Percentiles rank a stretch among this genome's conserved stretches.
These are phyloP conservation scores for Peromyscus maniculatus DNA, from an alignment of 2,113 vertebrate species.

Conservation along the genomic window DNA sequence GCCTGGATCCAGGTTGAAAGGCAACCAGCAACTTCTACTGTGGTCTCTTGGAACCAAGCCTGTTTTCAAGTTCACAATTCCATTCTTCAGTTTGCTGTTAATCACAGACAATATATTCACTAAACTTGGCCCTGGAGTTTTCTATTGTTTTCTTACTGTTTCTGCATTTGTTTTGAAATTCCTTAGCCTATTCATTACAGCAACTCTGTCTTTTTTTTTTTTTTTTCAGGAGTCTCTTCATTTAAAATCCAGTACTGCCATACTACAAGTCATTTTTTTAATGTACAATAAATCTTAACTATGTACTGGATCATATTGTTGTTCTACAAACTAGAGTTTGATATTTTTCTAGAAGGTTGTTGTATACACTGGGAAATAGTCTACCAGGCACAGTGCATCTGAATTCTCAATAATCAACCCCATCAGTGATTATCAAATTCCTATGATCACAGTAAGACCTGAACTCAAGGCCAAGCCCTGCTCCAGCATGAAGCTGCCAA, in stretches of 20 bases:
- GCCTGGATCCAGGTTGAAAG: background rate
- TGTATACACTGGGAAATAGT: background rate
- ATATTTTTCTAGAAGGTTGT: background rate
- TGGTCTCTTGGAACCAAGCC: background rate
- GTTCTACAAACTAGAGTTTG: background rate
- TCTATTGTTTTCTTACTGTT: background rate
- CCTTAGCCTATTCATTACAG: background rate
- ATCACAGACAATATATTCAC: background rate
- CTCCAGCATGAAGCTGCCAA: background rate
- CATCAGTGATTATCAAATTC: background rate
- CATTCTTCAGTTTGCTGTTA: background rate
- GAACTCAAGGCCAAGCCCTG: background rate
- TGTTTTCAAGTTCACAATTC: background rate
- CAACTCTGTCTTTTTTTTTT: background rate
- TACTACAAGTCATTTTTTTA: background rate
- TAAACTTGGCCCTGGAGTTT: background rate
- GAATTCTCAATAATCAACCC: background rate
- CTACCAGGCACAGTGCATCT: background rate
- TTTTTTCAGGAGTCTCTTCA: background rate
- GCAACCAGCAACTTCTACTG: background rate
- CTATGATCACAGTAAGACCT: background rate
- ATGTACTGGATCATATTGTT: background rate
- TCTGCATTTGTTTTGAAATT: background rate
- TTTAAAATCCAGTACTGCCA: slow-evolving; percentile 1
- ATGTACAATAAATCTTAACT: background rate